These are phyloP conservation scores for Aphelocoma californica DNA, from an alignment of 2,797 vertebrate species.

Conservation along the genomic window DNA sequence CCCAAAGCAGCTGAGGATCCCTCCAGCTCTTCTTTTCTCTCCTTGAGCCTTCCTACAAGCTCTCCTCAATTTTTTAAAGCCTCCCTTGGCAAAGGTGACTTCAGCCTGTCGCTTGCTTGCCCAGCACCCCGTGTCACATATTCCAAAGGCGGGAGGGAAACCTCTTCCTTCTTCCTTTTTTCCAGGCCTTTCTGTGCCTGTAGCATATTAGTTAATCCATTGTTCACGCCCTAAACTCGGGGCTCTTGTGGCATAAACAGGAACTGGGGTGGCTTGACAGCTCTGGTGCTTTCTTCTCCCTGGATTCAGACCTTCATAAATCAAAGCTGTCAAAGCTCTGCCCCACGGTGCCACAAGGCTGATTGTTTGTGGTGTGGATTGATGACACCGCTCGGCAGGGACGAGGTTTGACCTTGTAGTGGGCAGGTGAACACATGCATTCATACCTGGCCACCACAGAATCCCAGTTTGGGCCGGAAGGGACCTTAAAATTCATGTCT, in stretches of 20 bases:
- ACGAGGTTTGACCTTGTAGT: background rate
- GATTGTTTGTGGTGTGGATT: accelerated
- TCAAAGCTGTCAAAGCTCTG: background rate
- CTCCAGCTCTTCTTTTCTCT: background rate
- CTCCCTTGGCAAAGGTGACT: background rate
- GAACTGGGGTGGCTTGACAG: background rate
- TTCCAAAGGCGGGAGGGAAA: background rate
- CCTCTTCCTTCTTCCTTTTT: background rate
- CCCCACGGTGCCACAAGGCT: accelerated
- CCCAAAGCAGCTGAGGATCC: background rate
- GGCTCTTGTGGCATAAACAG: background rate
- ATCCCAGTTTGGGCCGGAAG: background rate
- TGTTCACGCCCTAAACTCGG: background rate
- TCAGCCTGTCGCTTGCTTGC: background rate
- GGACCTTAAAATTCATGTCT: background rate
- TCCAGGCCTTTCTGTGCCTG: background rate
- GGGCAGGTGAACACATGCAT: background rate
- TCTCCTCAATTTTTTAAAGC: background rate
- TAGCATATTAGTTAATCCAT: background rate
- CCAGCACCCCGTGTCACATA: background rate
- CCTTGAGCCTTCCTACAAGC: background rate
- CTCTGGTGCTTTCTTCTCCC: background rate
- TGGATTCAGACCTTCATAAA: background rate
- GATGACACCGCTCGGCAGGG: background rate
- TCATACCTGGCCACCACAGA: background rate